These are phyloP conservation scores for Eubucco bourcierii DNA, from an alignment of 2,113 vertebrate genomes.

Conservation along the genomic window DNA sequence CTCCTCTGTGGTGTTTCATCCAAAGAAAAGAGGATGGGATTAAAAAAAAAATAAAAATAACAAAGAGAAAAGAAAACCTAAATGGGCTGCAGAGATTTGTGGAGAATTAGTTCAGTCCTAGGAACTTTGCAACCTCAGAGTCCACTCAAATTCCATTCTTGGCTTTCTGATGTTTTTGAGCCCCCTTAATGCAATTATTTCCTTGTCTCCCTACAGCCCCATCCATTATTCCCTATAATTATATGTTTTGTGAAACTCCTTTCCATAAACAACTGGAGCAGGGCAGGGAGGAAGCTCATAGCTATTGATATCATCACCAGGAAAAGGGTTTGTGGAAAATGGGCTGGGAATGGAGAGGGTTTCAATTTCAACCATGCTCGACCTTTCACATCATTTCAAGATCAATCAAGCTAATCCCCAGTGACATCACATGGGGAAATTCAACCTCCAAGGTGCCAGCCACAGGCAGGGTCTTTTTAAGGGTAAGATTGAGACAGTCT, in stretches of 20 bases:
- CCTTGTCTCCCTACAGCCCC: constrained; percentile 68
- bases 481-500: neutral
- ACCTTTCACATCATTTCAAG: constrained; percentile 17
- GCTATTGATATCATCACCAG: constrained; percentile 59
- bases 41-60: too few relatives aligned
- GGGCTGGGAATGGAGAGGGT: constrained; percentile 53
- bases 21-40: neutral
- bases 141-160: constrained; percentile 66
- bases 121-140: constrained; percentile 50
- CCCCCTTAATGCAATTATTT: constrained; percentile 72
- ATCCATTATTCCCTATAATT: constrained; percentile 75
- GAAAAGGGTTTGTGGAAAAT: too few relatives aligned
- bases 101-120: constrained; percentile 61
- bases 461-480: neutral
- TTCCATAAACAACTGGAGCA: constrained; percentile 69
- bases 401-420: neutral
- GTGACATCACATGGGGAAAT: neutral
- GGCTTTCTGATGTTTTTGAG: constrained; percentile 67
- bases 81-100: constrained; percentile 58
- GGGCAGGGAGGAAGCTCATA: constrained; percentile 51
- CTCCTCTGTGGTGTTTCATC: neutral
- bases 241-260: constrained; percentile 73
- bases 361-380: constrained; percentile 37
- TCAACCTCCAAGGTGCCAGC: neutral
- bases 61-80: neutral